Conservation (phyloP, 2,113 vertebrate species). For the Hylia prasina region DNA sequence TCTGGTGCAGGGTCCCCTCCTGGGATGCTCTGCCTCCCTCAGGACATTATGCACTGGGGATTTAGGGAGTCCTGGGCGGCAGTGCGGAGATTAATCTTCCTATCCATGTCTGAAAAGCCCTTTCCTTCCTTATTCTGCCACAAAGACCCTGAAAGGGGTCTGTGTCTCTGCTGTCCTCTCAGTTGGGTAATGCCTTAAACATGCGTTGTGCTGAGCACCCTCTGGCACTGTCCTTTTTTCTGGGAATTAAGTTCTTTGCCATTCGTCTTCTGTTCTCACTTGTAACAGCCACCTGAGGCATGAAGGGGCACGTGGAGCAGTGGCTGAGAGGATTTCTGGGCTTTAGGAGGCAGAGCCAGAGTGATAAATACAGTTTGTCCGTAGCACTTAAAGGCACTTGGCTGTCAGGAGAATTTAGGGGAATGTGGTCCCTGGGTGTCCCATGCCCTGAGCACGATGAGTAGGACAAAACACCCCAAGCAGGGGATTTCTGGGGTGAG, state of each 20-base stretch:
- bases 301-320: accelerated
- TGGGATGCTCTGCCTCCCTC: background rate
- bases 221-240: background rate
- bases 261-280: background rate
- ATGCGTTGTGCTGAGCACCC: accelerated
- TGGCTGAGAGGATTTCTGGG: background rate
- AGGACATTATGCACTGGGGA: background rate
- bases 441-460: accelerated
- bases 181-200: background rate
- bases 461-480: background rate
- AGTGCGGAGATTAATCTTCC: background rate
- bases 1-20: background rate
- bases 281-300: background rate
- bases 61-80: background rate
- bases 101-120: background rate
- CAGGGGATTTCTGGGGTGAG: background rate
- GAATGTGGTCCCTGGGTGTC: background rate
- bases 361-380: background rate
- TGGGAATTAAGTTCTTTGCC: background rate
- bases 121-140: background rate
- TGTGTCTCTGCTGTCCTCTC: background rate
- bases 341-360: background rate
- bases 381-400: background rate
- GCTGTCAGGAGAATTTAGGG: background rate
- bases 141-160: accelerated